These are phyloP conservation scores for Cheilosia urbana DNA, from an alignment of 2,888 invertebrate species.

Conservation along the genomic window DNA sequence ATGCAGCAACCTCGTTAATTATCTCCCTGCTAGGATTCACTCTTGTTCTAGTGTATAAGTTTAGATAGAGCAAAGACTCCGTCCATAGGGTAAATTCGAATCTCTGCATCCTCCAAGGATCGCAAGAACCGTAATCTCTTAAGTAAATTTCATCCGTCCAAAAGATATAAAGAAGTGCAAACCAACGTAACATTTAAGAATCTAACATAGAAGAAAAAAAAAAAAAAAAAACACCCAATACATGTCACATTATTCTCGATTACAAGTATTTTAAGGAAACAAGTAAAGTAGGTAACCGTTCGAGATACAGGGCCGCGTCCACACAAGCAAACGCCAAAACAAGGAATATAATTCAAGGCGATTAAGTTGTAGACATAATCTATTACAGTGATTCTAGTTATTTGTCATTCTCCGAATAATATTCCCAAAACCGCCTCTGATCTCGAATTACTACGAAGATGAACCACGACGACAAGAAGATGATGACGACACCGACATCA, in stretches of 20 bases:
- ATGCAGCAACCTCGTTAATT: constrained; percentile 84
- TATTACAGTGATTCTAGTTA: constrained; percentile 84
- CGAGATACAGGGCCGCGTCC: constrained; percentile 33
- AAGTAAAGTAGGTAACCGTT: constrained; percentile 34
- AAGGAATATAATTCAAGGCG: constrained; percentile 80
- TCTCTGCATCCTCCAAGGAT: constrained; percentile 27
- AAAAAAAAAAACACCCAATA: constrained; percentile 54
- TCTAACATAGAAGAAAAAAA: constrained; percentile 13
- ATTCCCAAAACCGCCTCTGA: constrained; percentile 82
- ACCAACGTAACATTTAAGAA: constrained; percentile 60
- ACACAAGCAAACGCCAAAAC: constrained; percentile 63
- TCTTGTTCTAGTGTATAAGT: constrained; percentile 80
- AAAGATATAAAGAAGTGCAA: constrained; percentile 50
- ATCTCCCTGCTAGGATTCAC: constrained; percentile 79
- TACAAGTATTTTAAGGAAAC: constrained; percentile 53
- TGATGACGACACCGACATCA: constrained; percentile 55
- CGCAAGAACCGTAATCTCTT: constrained; percentile 33
- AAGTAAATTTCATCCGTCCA: constrained; percentile 62
- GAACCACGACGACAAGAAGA: constrained; percentile 54
- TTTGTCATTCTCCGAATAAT: constrained; percentile 82
- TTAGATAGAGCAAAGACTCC: constrained; percentile 78
- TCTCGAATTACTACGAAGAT: constrained; percentile 80
- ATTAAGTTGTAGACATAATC: constrained; percentile 84
- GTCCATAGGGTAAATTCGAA: constrained; percentile 28
- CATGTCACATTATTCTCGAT: constrained; percentile 44